A percentile compares a stretch with the other conserved stretches of the same genome.
These are phyloP conservation scores for Tetramorium bicarinatum DNA, from an alignment of 2,888 invertebrate genomes.

Conservation along the genomic window DNA sequence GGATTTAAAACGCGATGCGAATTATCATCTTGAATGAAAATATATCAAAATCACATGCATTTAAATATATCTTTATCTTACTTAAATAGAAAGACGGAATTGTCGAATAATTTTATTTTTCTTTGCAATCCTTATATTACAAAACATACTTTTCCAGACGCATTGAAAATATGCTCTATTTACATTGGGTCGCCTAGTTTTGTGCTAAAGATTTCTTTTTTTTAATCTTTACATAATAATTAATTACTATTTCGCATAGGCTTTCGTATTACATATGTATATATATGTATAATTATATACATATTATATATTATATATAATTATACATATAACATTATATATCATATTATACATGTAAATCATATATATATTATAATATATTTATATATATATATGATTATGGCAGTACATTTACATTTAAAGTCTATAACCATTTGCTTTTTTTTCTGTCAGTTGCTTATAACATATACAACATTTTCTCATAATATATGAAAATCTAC, in stretches of 20 bases:
- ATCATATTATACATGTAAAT: constrained; percentile 12
- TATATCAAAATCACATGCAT: neutral
- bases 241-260: constrained; percentile 83
- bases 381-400: constrained; percentile 80
- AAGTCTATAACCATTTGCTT: constrained; percentile 81
- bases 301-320: neutral
- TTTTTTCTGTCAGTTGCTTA: constrained; percentile 66
- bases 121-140: constrained; percentile 86
- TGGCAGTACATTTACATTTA: constrained; percentile 86
- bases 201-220: constrained; percentile 72
- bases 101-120: constrained; percentile 84
- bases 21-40: neutral
- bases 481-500: constrained; percentile 65
- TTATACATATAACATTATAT: constrained; percentile 8
- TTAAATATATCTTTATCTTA: constrained; percentile 14
- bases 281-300: constrained; percentile 14
- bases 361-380: constrained; percentile 16
- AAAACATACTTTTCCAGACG: constrained; percentile 86
- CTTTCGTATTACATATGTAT: constrained; percentile 79
- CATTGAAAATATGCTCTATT: constrained; percentile 86
- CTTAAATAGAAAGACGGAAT: constrained; percentile 38
- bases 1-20: neutral
- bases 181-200: constrained; percentile 84
- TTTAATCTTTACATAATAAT: constrained; percentile 84
- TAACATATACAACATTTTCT: constrained; percentile 66